phyloP scores from a whole-genome alignment of 2,888 invertebrate species.

The Cantharis rufa region DNA sequence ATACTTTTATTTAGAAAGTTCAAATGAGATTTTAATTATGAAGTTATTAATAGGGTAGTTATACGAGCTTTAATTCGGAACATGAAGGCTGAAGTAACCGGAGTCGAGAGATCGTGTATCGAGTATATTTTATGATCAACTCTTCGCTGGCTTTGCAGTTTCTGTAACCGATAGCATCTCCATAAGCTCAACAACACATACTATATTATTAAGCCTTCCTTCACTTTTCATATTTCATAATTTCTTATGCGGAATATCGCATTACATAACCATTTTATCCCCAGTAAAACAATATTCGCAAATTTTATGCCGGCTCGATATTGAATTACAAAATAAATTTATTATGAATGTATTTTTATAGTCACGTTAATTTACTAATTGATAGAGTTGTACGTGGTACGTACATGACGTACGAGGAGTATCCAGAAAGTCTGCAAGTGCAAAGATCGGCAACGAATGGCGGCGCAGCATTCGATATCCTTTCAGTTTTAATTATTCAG shows the following conservation, averaged over 20 bases:
- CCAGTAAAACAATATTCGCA: not conserved
- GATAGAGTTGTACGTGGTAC: not conserved
- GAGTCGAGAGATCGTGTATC: slow-evolving; percentile 36
- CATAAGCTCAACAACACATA: slow-evolving; percentile 31
- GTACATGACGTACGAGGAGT: not conserved
- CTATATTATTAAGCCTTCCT: slow-evolving; percentile 20
- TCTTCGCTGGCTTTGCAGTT: slow-evolving; percentile 36
- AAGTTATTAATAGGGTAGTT: slow-evolving; percentile 27
- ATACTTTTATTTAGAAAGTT: not conserved
- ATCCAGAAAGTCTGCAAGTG: not conserved
- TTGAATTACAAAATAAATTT: not conserved
- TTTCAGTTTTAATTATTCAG: not conserved
- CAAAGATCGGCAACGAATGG: no score
- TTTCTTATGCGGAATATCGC: slow-evolving; percentile 4
- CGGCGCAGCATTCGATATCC: not conserved
- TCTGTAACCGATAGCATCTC: slow-evolving; percentile 37
- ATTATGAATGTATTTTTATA: not conserved
- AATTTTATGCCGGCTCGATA: not conserved
- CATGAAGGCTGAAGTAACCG: slow-evolving; percentile 28
- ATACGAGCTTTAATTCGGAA: slow-evolving; percentile 16
- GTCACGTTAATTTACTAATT: not conserved
- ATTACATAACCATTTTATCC: not conserved
- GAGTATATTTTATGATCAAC: slow-evolving; percentile 38
- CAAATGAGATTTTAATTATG: slow-evolving; percentile 14
- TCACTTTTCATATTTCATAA: slow-evolving; percentile 20